A percentile compares a stretch with the other conserved stretches of the same genome.
phyloP scores from a whole-genome alignment of 2,113 vertebrate species.

The Oncorhynchus mykiss region DNA sequence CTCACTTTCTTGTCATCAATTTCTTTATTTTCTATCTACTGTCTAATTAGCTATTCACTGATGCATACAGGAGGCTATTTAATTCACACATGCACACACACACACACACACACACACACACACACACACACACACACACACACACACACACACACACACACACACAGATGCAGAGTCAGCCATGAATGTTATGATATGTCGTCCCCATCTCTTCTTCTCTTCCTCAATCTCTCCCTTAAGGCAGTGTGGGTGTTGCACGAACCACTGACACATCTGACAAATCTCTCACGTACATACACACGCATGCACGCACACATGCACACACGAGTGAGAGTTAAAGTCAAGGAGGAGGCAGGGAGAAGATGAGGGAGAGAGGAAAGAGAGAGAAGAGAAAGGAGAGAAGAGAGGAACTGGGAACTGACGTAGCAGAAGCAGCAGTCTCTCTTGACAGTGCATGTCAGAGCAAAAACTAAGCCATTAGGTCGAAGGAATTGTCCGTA shows the following conservation, averaged over 20 bases:
- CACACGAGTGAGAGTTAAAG: slow-evolving; percentile 14
- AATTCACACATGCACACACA: neutral
- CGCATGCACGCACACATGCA: slow-evolving; percentile 7
- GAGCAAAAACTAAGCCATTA: no score
- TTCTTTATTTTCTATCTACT: no score
- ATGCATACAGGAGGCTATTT: no score
- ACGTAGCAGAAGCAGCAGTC: no score
- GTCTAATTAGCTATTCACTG: no score
- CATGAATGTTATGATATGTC: neutral
- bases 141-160: neutral
- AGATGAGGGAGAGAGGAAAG: neutral
- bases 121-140: slow-evolving; percentile 3
- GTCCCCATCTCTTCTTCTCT: neutral
- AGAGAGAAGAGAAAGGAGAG: no score
- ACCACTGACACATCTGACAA: neutral
- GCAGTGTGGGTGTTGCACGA: slow-evolving; percentile 34
- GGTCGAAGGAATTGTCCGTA: no score
- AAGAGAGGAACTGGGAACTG: neutral
- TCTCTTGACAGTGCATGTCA: no score
- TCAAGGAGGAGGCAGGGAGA: neutral
- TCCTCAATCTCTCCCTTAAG: slow-evolving; percentile 27
- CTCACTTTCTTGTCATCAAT: no score
- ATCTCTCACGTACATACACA: neutral
- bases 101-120: neutral
- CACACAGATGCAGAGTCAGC: neutral